Evolutionary conservation across 2,797 vertebrate genomes (phyloP), one percentile per base, ranked within the genome.

Genomic region (Cossypha caffra): DNA sequence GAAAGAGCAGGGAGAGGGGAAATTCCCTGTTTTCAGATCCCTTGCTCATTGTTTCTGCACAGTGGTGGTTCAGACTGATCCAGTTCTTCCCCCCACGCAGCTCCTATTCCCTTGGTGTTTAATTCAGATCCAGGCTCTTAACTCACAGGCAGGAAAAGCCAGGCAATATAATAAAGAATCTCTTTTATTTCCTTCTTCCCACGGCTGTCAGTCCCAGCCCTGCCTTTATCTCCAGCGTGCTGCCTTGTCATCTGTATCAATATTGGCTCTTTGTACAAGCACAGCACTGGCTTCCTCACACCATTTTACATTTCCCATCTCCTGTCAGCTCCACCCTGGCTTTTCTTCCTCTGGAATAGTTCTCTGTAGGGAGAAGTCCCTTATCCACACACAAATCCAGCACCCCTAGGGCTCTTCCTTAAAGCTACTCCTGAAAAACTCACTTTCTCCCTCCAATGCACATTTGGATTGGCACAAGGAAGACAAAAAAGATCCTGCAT

Each of bases 121-220:
- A 76, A 88, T 62, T 92, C 90, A 90, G 43, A 96, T 72, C 71
- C 58, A 63, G 80, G 55, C 58, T 86, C 67, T 50, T 67, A 92
- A 87, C 72, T 82, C 75, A 71, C 59, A 79, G 38, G 83, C 77
- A 73, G 67, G 45, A 93, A 86, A 90, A 86, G 47, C 3, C 66
- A 91, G 55, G 11, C 59, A 85, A 90, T 79, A 63, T 35, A 55
- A 84, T 75, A 57, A 89, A 58, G 48, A 54, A 88, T 28, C 50
- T 88, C 74, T 77, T 88, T 91, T 86, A 93, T 91, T 96, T 92
- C 52, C 77, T 87, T 42, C 93, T 85, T 96, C 93, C 81, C 93
- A 89, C 10, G 1, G 74, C 90, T 90, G 93, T 85, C 92, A 91
- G 74, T 86, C 92, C 89, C 68, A 82, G 88, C 67, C 16, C 1